phyloP scores from a whole-genome alignment of 2,888 invertebrate species.

The Drosophila austrosaltans region DNA sequence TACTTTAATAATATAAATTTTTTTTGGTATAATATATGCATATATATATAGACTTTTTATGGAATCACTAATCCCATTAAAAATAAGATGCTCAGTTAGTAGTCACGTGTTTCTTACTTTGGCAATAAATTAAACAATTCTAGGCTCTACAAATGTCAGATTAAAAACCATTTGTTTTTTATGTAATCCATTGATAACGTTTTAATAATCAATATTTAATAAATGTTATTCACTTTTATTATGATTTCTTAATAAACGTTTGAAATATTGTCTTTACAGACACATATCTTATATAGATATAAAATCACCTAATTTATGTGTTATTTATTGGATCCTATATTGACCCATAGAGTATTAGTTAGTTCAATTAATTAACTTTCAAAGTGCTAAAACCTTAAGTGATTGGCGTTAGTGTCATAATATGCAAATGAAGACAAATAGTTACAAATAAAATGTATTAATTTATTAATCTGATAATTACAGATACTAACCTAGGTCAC shows the following conservation, averaged over 20 bases:
- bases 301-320: no score
- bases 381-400: no score
- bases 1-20: background rate
- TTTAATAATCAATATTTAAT: background rate
- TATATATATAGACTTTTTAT: background rate
- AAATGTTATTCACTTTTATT: no score
- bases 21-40: background rate
- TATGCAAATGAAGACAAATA: background rate
- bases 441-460: background rate
- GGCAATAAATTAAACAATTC: background rate
- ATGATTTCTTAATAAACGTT: no score
- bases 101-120: background rate
- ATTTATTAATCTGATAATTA: background rate
- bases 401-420: background rate
- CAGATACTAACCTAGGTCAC: slow-evolving; percentile 9
- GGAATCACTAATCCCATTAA: background rate
- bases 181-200: background rate
- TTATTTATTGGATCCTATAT: no score
- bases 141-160: background rate
- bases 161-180: background rate
- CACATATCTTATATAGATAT: no score
- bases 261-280: no score
- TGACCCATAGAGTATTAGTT: no score
- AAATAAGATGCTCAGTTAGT: background rate
- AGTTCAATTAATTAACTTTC: no score